Evolutionary conservation across 2,888 invertebrate species (phyloP).

Genomic region (Strigamia transsilvanica): DNA sequence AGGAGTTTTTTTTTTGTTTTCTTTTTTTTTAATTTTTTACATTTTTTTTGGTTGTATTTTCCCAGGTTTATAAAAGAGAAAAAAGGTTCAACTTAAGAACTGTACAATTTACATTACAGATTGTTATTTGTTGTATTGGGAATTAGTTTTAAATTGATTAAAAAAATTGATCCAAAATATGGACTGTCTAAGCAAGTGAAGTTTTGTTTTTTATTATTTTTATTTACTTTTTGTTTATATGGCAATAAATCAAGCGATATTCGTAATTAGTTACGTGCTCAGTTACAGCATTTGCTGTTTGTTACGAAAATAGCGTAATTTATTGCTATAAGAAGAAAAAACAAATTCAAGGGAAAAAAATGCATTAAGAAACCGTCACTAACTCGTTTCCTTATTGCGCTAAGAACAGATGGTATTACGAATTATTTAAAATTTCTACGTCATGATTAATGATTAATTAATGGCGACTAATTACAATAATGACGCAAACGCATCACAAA

Average conservation of each 20-base stretch:
- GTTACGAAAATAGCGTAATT: too few species aligned
- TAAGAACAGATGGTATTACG: too few species aligned
- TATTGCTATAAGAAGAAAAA: too few species aligned
- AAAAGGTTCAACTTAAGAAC: too few species aligned
- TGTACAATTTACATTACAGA: background rate
- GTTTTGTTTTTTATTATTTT: background rate
- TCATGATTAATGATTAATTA: too few species aligned
- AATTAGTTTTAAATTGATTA: slow-evolving; percentile 26
- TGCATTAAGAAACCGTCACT: too few species aligned
- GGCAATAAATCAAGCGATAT: background rate
- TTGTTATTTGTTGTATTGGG: slow-evolving; percentile 40
- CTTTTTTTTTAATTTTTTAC: background rate
- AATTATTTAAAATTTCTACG: too few species aligned
- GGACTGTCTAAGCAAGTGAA: background rate
- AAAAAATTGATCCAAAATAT: slow-evolving; percentile 32
- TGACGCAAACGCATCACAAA: too few species aligned
- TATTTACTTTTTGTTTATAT: background rate
- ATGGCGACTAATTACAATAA: too few species aligned
- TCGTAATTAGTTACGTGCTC: background rate
- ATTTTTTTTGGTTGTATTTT: slow-evolving; percentile 12
- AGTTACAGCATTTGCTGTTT: background rate
- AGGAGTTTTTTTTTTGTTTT: background rate
- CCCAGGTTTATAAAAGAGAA: slow-evolving; percentile 1
- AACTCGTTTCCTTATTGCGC: too few species aligned
- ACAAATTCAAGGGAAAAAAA: too few species aligned